A percentile compares a stretch with the other conserved stretches of the same genome.
Evolutionary conservation across 2,888 invertebrate genomes (phyloP).

Genomic region (Lasioglossum lativentre): DNA sequence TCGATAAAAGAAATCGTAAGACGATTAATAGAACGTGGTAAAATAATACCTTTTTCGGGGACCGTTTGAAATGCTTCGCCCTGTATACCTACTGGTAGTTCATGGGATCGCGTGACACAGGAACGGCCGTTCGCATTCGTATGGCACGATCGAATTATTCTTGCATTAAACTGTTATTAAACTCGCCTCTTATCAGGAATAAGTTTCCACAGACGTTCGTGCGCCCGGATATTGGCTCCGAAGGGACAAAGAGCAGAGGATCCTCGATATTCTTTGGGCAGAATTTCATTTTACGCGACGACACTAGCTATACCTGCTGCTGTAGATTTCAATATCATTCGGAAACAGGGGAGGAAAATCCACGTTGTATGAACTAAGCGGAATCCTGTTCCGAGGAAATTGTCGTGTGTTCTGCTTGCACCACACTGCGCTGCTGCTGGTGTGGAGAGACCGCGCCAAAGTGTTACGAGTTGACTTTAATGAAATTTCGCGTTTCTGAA

Average conservation of each 20-base stretch:
- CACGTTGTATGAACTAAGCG: conserved; percentile 1
- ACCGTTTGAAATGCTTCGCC: background rate
- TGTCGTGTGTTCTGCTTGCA: background rate
- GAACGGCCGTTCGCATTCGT: background rate
- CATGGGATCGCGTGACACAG: background rate
- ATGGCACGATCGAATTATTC: conserved; percentile 19
- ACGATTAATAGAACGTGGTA: too few relatives aligned
- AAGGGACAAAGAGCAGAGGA: background rate
- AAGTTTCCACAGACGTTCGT: conserved; percentile 25
- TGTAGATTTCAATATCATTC: conserved; percentile 37
- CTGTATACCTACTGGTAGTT: background rate
- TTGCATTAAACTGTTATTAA: conserved; percentile 34
- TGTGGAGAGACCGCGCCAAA: background rate
- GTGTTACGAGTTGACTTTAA: background rate
- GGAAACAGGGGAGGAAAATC: conserved; percentile 8
- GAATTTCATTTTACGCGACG: conserved; percentile 38
- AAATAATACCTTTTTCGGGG: background rate
- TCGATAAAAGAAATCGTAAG: background rate
- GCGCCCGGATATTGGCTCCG: conserved; percentile 26
- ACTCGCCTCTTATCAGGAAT: conserved; percentile 20
- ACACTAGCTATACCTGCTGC: background rate
- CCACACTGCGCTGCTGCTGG: background rate
- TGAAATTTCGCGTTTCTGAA: background rate
- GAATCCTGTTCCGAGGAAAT: conserved; percentile 15
- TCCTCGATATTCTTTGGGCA: background rate